These are phyloP conservation scores for Hirtodrosophila duncani DNA, from an alignment of 2,888 invertebrate species.

Conservation along the genomic window DNA sequence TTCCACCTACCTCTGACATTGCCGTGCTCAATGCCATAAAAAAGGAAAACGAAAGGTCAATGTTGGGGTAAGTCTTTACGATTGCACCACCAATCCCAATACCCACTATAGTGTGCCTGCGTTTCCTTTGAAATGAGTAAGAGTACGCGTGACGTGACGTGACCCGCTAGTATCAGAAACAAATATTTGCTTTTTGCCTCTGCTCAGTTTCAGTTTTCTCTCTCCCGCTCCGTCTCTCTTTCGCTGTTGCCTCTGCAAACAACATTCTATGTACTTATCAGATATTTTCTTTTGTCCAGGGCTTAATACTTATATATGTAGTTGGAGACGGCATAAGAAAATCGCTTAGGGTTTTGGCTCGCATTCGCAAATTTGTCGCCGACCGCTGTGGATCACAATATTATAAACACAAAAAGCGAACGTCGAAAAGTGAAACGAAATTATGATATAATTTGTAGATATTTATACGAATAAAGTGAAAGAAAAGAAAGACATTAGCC, in stretches of 20 bases:
- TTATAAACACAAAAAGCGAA: conserved; percentile 31
- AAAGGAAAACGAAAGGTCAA: no score
- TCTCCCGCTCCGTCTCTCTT: conserved; percentile 9
- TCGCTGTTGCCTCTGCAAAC: conserved; percentile 27
- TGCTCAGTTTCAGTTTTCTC: not conserved
- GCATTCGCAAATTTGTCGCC: conserved; percentile 55
- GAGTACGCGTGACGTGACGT: no score
- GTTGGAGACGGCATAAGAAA: conserved; percentile 41
- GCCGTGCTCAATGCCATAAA: no score
- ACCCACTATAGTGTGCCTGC: no score
- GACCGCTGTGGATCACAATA: conserved; percentile 41
- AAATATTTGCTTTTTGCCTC: not conserved
- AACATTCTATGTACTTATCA: conserved; percentile 60
- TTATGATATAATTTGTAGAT: conserved; percentile 51
- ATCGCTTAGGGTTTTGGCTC: conserved; percentile 31
- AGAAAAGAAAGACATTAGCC: conserved; percentile 1
- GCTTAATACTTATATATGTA: conserved; percentile 36
- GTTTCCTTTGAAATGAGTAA: no score
- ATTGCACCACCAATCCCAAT: no score
- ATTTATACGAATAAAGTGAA: conserved; percentile 5
- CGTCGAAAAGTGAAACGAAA: conserved; percentile 29
- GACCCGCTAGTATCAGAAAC: no score
- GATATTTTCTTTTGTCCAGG: conserved; percentile 56
- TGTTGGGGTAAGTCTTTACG: no score
- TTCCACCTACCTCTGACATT: no score